A percentile compares a stretch with the other conserved stretches of the same genome.
phyloP scores from a whole-genome alignment of 2,888 invertebrate species.

The Meliscaeva auricollis region DNA sequence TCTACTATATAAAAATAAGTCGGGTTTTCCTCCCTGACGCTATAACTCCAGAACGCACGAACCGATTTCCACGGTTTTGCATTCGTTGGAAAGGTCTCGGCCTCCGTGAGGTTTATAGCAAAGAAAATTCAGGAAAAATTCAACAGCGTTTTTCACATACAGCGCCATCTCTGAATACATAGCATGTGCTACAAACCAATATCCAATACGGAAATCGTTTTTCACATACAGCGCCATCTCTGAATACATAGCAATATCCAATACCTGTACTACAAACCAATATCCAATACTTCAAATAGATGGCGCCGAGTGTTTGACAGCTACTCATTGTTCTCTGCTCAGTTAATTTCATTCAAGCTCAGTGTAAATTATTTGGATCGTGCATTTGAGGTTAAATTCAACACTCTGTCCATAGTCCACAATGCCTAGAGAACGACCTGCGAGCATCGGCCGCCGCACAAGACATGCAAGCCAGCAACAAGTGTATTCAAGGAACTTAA shows the following conservation, averaged over 20 bases:
- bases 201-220: too few relatives aligned
- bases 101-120: conserved; percentile 41
- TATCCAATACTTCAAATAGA: conserved; percentile 44
- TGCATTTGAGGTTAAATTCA: conserved; percentile 62
- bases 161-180: conserved; percentile 61
- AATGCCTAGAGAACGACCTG: too few relatives aligned
- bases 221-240: too few relatives aligned
- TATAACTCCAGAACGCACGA: conserved; percentile 7
- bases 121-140: conserved; percentile 78
- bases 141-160: conserved; percentile 52
- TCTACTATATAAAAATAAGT: too few relatives aligned
- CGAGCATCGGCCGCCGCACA: conserved; percentile 68
- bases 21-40: conserved; percentile 6
- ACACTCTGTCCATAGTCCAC: too few relatives aligned
- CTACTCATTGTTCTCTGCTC: conserved; percentile 41
- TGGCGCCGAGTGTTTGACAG: conserved; percentile 51
- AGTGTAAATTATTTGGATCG: conserved; percentile 55
- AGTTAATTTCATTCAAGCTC: conserved; percentile 33
- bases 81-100: conserved; percentile 54
- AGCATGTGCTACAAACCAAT: conserved; percentile 9
- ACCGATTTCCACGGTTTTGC: conserved; percentile 46
- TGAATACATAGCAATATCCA: too few relatives aligned
- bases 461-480: conserved; percentile 64
- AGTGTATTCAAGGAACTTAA: conserved; percentile 60
- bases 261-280: conserved; percentile 4